A percentile compares a stretch with the other conserved stretches of the same genome.
These are phyloP conservation scores for Osedax fenrisi DNA, from an alignment of 2,888 invertebrate species.

Conservation along the genomic window DNA sequence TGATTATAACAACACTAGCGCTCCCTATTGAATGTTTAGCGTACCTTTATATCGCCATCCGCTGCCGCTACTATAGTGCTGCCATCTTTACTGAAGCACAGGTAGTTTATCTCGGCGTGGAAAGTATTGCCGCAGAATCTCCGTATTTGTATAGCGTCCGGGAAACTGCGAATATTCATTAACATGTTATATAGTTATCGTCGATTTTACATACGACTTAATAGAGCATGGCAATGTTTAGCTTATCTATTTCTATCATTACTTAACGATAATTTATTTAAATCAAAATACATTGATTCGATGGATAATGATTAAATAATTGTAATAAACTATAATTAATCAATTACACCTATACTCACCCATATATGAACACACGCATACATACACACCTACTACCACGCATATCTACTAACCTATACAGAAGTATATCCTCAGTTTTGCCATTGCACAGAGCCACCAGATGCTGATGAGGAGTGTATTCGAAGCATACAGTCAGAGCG, in stretches of 20 bases:
- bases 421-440: constrained; percentile 15
- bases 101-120: neutral
- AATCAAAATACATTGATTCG: no score
- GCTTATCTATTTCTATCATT: no score
- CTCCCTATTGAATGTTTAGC: no score
- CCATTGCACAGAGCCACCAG: constrained; percentile 26
- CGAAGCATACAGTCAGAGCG: constrained; percentile 12
- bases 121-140: neutral
- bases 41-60: neutral
- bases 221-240: no score
- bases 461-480: neutral
- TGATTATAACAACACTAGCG: no score
- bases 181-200: neutral
- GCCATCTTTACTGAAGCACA: constrained; percentile 19
- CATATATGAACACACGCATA: no score
- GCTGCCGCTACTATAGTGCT: neutral
- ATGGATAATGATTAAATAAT: no score
- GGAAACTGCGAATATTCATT: neutral
- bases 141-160: neutral
- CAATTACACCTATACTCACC: no score
- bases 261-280: no score
- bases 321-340: no score
- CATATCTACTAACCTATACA: constrained; percentile 15
- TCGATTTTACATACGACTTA: neutral
- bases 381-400: no score